A percentile compares a stretch with the other conserved stretches of the same genome.
These are phyloP conservation scores for Oxyruncus cristatus DNA, from an alignment of 2,113 vertebrate species.

Conservation along the genomic window DNA sequence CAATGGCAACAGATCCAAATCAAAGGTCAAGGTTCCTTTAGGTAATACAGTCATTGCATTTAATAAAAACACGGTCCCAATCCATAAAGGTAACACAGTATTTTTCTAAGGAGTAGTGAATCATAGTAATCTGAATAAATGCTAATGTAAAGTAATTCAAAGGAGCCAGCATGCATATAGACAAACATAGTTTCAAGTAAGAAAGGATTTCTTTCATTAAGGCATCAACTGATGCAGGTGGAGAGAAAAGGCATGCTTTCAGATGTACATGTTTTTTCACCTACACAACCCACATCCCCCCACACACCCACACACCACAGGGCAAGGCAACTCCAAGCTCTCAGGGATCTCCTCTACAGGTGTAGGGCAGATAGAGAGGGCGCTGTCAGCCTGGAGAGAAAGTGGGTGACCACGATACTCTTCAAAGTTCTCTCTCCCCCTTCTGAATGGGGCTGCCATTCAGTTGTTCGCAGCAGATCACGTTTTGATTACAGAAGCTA, in stretches of 20 bases:
- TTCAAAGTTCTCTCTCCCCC: not conserved
- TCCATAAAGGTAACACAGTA: not conserved
- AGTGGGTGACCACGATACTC: not conserved
- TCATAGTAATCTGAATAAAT: not conserved
- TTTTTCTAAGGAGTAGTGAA: not conserved
- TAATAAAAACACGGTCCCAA: not conserved
- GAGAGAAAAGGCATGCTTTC: not conserved
- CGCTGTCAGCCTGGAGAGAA: not conserved
- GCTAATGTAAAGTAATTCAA: not conserved
- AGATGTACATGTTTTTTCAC: not conserved
- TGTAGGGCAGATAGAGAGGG: not conserved
- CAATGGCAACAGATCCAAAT: not conserved
- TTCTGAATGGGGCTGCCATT: not conserved
- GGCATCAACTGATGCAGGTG: not conserved
- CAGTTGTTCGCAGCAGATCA: not conserved
- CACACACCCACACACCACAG: not conserved
- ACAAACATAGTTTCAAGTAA: not conserved
- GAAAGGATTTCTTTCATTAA: not conserved
- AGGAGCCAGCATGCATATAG: not conserved
- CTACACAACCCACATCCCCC: not conserved
- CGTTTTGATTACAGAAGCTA: not conserved
- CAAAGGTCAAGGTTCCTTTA: not conserved
- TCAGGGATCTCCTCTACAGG: not conserved
- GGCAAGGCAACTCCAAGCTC: not conserved
- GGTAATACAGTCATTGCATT: not conserved